Evolutionary conservation across 2,113 vertebrate species (phyloP).

Genomic region (Phoxinus phoxinus): DNA sequence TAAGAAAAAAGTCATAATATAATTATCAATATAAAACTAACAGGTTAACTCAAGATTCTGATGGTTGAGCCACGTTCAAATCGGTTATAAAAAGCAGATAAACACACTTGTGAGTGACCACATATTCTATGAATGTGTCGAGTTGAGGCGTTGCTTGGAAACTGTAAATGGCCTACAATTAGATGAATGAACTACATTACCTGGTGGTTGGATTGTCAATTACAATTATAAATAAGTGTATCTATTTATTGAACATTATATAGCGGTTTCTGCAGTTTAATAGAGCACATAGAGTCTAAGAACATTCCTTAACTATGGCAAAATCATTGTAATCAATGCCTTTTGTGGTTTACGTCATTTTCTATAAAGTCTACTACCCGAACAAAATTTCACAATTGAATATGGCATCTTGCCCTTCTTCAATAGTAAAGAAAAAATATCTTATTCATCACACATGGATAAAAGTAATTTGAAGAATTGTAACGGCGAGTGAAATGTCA

Average conservation of each 20-base stretch:
- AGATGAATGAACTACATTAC: not conserved
- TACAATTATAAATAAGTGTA: not conserved
- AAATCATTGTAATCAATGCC: not conserved
- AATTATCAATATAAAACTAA: not conserved
- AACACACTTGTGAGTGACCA: not conserved
- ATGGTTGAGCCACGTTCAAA: not conserved
- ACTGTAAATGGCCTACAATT: not conserved
- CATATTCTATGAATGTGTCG: not conserved
- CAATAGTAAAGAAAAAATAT: not conserved
- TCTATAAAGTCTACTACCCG: not conserved
- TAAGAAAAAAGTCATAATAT: not conserved
- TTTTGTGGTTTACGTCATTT: not conserved
- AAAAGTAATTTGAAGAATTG: conserved; percentile 28
- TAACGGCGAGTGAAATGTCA: conserved; percentile 20
- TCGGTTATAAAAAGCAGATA: not conserved
- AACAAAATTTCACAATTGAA: not conserved
- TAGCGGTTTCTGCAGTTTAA: not conserved
- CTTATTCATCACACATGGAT: conserved; percentile 13
- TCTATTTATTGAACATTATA: not conserved
- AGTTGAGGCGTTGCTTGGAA: not conserved
- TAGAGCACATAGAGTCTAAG: not conserved
- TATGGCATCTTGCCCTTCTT: not conserved
- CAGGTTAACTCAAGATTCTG: not conserved
- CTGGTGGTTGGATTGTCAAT: not conserved
- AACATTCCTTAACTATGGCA: not conserved